These are phyloP conservation scores for Homarus americanus DNA, from an alignment of 1,140 invertebrate genomes.

Conservation along the genomic window DNA sequence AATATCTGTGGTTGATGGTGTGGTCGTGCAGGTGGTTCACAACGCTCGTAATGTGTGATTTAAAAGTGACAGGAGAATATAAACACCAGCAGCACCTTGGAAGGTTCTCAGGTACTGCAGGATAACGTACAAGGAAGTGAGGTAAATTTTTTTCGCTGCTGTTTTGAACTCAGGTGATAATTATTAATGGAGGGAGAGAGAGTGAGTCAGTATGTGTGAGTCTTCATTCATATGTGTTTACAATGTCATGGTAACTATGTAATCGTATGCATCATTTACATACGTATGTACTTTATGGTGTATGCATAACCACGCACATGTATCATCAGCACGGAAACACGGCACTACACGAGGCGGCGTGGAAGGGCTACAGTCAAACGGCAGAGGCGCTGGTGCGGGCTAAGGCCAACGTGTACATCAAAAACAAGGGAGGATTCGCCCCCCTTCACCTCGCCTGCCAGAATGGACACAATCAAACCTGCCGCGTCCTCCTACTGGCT, in stretches of 20 bases:
- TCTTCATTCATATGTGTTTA: not conserved
- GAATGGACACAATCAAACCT: conserved; percentile 97
- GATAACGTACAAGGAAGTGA: too few relatives aligned
- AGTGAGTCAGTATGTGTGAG: too few relatives aligned
- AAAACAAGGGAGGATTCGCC: conserved; percentile 93
- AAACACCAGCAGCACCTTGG: too few relatives aligned
- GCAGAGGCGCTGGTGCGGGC: conserved; percentile 86
- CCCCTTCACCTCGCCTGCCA: conserved; percentile 96
- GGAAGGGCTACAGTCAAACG: conserved; percentile 94
- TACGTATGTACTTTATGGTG: not conserved
- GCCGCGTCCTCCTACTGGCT: conserved; percentile 90
- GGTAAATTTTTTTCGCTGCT: too few relatives aligned
- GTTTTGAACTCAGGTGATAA: too few relatives aligned
- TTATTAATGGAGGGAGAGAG: too few relatives aligned
- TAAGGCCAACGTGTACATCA: conserved; percentile 85
- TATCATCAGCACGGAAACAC: conserved; percentile 91
- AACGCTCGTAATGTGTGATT: too few relatives aligned
- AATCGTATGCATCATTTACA: not conserved
- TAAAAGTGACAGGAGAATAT: too few relatives aligned
- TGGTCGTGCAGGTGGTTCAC: too few relatives aligned
- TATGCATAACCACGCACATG: not conserved
- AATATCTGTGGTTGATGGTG: too few relatives aligned
- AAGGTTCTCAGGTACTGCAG: too few relatives aligned
- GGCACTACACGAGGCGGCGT: conserved; percentile 94
- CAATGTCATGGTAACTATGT: not conserved